These are phyloP conservation scores for Phocides pigmalion DNA, from an alignment of 1,140 invertebrate species.

Conservation along the genomic window DNA sequence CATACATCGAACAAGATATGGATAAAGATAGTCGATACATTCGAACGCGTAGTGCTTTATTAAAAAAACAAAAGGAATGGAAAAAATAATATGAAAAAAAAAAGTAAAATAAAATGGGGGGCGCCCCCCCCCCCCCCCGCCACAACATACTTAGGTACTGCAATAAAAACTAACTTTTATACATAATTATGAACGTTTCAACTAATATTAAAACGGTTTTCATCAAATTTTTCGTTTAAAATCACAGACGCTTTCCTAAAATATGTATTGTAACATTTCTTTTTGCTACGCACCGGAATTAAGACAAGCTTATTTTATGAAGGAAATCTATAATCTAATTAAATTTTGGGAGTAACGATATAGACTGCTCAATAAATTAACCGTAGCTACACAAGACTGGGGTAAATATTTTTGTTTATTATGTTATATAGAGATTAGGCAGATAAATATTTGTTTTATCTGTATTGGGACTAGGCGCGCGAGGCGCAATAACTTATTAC, in stretches of 20 bases:
- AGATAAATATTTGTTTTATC: conserved; percentile 77
- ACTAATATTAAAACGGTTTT: conserved; percentile 75
- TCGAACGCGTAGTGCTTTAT: conserved; percentile 51
- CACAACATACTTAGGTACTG: conserved; percentile 41
- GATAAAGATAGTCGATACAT: conserved; percentile 43
- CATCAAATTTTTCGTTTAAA: conserved; percentile 79
- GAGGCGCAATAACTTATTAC: conserved; percentile 78
- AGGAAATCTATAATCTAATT: conserved; percentile 57
- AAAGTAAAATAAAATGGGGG: conserved; percentile 43
- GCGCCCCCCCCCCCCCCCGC: conserved; percentile 35
- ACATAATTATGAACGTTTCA: conserved; percentile 64
- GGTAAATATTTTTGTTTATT: conserved; percentile 70
- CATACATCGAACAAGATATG: conserved; percentile 43
- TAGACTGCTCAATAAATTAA: conserved; percentile 78
- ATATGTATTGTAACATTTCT: conserved; percentile 77
- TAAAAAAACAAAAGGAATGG: conserved; percentile 53
- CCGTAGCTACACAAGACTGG: conserved; percentile 72
- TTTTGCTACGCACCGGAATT: conserved; percentile 67
- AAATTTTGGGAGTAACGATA: conserved; percentile 65
- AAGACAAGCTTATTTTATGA: conserved; percentile 65
- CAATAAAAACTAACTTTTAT: conserved; percentile 59
- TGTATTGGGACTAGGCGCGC: conserved; percentile 80
- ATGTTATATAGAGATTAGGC: conserved; percentile 74
- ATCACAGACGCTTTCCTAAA: conserved; percentile 83
- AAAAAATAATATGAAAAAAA: conserved; percentile 51